Evolutionary conservation across 2,888 invertebrate species (phyloP).

Genomic region (Elegia similella): DNA sequence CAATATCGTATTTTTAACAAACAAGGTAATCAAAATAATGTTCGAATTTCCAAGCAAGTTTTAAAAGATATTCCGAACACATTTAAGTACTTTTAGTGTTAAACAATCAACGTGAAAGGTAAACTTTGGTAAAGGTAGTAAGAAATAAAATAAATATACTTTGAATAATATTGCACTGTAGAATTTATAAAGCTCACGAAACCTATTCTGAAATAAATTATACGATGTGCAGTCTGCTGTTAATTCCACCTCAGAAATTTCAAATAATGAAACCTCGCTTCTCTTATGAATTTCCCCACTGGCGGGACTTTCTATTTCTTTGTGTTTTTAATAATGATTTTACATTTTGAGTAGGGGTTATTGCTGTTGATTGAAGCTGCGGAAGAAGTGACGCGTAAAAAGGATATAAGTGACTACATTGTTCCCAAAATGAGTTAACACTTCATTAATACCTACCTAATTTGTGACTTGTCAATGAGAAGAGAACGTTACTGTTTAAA

Average conservation of each 20-base stretch:
- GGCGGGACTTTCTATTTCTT: not conserved
- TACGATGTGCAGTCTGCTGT: not conserved
- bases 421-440: not conserved
- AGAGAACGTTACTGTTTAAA: too few species aligned
- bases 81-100: too few species aligned
- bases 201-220: conserved; percentile 8
- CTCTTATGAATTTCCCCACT: not conserved
- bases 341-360: not conserved
- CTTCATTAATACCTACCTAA: not conserved
- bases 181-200: not conserved
- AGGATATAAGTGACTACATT: not conserved
- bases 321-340: not conserved
- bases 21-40: too few species aligned
- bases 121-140: too few species aligned
- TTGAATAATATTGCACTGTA: too few species aligned
- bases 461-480: too few species aligned
- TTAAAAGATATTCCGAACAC: too few species aligned
- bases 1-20: too few species aligned
- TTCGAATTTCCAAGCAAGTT: too few species aligned
- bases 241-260: not conserved
- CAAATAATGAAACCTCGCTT: not conserved
- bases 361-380: not conserved
- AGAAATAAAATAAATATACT: too few species aligned
- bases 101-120: too few species aligned
- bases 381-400: not conserved